Percentiles rank a stretch among this genome's conserved stretches.
Evolutionary conservation across 2,888 invertebrate species (phyloP).

Genomic region (Eupithecia dodoneata): DNA sequence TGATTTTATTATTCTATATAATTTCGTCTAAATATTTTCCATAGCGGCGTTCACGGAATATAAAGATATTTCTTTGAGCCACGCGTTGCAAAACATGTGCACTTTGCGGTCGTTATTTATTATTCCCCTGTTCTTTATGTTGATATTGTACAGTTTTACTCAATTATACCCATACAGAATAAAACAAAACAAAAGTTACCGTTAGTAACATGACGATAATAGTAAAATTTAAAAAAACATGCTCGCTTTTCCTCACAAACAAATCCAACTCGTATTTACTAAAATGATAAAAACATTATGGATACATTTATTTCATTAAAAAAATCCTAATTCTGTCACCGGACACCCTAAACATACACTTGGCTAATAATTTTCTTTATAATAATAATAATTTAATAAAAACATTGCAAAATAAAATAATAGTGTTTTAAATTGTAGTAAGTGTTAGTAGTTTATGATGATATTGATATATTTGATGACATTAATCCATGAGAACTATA

Average conservation of each 20-base stretch:
- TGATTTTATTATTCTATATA: background rate
- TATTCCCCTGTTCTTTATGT: background rate
- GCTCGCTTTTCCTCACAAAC: background rate
- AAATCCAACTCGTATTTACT: no score
- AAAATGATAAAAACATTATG: background rate
- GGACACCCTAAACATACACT: background rate
- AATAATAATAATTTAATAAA: background rate
- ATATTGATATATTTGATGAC: background rate
- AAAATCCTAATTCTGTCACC: background rate
- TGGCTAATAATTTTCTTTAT: background rate
- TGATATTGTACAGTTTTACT: background rate
- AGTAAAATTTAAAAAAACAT: no score
- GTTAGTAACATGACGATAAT: no score
- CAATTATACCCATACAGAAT: no score
- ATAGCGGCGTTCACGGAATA: no score
- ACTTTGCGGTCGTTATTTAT: no score
- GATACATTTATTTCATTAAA: background rate
- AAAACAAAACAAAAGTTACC: no score
- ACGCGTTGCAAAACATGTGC: no score
- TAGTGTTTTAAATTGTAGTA: background rate
- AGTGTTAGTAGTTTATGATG: background rate
- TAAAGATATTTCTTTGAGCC: no score
- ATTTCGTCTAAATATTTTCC: no score
- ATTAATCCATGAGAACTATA: background rate
- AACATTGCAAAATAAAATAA: background rate